phyloP scores from a whole-genome alignment of 2,888 invertebrate species.

The Lamproptera curius region DNA sequence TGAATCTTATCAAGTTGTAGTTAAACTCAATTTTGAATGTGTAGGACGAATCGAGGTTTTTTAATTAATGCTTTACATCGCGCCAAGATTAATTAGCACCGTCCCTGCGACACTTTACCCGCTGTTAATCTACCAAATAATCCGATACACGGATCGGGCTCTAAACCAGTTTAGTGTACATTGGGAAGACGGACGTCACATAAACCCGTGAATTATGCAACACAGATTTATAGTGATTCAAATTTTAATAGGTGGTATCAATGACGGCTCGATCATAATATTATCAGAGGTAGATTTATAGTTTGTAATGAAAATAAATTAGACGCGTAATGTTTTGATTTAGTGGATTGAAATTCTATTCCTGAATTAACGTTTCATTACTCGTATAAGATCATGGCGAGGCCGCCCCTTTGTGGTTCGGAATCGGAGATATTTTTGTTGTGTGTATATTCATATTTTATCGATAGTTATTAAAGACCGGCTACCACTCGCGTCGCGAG shows the following conservation, averaged over 20 bases:
- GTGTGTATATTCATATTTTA: conserved; percentile 77
- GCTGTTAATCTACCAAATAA: conserved; percentile 64
- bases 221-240: conserved; percentile 53
- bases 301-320: conserved; percentile 35
- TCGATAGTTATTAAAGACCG: conserved; percentile 76
- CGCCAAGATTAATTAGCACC: conserved; percentile 69
- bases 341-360: conserved; percentile 17
- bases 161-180: conserved; percentile 49
- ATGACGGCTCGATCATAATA: conserved; percentile 43
- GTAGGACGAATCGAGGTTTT: conserved; percentile 28
- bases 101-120: conserved; percentile 62
- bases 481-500: conserved; percentile 77
- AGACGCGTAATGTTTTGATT: conserved; percentile 28
- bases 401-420: conserved; percentile 34
- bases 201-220: conserved; percentile 44
- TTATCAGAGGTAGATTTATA: conserved; percentile 43
- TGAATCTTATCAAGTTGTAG: conserved; percentile 22
- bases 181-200: conserved; percentile 39
- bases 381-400: neutral
- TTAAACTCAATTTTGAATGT: conserved; percentile 21
- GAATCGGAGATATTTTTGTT: conserved; percentile 66
- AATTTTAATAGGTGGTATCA: conserved; percentile 44
- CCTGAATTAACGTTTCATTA: conserved; percentile 5
- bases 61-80: conserved; percentile 64
- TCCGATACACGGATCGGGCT: conserved; percentile 61